Conservation (phyloP, 2,113 vertebrate genomes). For the Oreochromis aureus region DNA sequence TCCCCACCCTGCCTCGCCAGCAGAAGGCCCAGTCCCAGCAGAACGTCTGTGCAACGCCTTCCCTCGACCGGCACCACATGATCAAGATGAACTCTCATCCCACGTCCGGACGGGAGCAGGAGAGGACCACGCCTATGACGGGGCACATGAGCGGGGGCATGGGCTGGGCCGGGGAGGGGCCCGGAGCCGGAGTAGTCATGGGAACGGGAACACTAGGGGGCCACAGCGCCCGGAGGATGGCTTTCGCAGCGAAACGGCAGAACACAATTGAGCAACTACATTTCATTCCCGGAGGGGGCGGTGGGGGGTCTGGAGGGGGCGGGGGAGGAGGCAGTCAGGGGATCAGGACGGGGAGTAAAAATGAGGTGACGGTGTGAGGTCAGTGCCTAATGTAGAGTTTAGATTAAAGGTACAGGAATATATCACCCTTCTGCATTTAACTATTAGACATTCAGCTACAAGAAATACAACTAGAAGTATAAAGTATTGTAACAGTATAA, state of each 20-base stretch:
- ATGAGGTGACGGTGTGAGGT: conserved; percentile 86
- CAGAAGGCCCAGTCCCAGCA: conserved; percentile 84
- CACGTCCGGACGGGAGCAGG: conserved; percentile 75
- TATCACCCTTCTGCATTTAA: conserved; percentile 53
- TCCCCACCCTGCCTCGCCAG: conserved; percentile 75
- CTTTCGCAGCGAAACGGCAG: conserved; percentile 84
- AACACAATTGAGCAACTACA: conserved; percentile 90
- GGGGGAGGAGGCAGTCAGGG: conserved; percentile 71
- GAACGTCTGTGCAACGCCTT: conserved; percentile 80
- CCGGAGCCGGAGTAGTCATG: conserved; percentile 73
- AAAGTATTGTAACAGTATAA: conserved; percentile 43
- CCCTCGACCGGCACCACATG: conserved; percentile 82
- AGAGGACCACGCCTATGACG: conserved; percentile 60
- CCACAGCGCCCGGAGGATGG: conserved; percentile 78
- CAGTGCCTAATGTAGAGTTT: conserved; percentile 50
- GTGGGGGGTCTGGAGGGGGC: conserved; percentile 62
- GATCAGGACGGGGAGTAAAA: conserved; percentile 83
- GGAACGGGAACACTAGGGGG: conserved; percentile 79
- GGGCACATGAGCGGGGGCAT: conserved; percentile 70
- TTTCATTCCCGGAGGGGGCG: conserved; percentile 83
- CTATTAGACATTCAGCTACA: conserved; percentile 33
- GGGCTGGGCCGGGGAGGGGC: conserved; percentile 69
- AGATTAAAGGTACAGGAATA: conserved; percentile 28
- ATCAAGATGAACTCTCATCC: conserved; percentile 88
- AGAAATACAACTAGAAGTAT: conserved; percentile 43